Evolutionary conservation across 2,888 invertebrate species (phyloP).

Genomic region (Caenorhabditis japonica): DNA sequence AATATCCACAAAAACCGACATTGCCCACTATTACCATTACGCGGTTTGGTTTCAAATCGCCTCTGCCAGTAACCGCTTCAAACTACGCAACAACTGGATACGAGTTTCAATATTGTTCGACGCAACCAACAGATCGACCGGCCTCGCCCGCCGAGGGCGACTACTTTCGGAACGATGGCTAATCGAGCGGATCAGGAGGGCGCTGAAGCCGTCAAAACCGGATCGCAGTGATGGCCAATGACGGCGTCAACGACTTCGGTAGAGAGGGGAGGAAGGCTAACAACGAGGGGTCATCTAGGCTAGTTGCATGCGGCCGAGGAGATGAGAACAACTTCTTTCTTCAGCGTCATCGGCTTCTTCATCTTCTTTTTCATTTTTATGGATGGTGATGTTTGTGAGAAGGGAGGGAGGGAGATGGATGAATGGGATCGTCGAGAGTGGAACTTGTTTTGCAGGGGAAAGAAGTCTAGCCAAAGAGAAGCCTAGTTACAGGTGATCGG

Average conservation of each 20-base stretch:
- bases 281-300: conserved; percentile 31
- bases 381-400: not conserved
- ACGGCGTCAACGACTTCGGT: conserved; percentile 9
- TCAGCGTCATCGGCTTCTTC: no score
- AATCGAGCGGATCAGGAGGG: conserved; percentile 39
- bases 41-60: no score
- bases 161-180: conserved; percentile 26
- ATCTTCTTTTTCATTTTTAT: no score
- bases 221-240: not conserved
- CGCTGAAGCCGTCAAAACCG: conserved; percentile 20
- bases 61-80: no score
- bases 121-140: not conserved
- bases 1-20: no score
- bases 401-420: not conserved
- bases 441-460: not conserved
- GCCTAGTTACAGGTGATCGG: no score
- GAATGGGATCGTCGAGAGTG: conserved; percentile 5
- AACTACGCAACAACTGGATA: conserved; percentile 43
- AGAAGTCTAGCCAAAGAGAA: no score
- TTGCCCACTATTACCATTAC: no score
- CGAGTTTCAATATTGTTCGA: conserved; percentile 41
- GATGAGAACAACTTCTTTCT: not conserved
- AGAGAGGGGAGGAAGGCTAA: no score
- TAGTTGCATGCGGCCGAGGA: conserved; percentile 8
- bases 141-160: not conserved